Base-by-base conservation (phyloP, 1,140 invertebrate genomes). In the Thaumetopoea pityocampa region DNA sequence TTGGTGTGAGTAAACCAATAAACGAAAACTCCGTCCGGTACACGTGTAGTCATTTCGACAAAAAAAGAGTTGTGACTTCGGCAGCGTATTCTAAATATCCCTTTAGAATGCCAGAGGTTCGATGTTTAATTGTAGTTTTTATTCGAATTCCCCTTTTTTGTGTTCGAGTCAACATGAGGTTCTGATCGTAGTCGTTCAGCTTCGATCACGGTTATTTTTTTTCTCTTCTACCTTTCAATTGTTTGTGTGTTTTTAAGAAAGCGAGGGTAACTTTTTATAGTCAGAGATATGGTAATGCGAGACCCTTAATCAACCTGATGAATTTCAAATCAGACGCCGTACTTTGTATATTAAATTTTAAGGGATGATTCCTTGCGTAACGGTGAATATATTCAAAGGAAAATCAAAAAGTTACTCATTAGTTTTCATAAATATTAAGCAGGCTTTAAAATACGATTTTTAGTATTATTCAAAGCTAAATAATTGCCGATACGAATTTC, bases 61-160 rank as follows among this genome's bases (percentile, higher is more conserved):
- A 56, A 65, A 67, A 64, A 44, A 35, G 55, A 51, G 56, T 61
- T 51, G 51, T 65, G 54, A 50, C 44, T 52, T 52, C 54, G 33
- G 51, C 41, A 52, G 47, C 60, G 69, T 70, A 83, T 80, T 79
- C 70, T 72, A 79, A 80, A 77, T 76, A 81, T 81, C 78, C 74
- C 72, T 76, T 69, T 66, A 58, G 66, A 22, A 67, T 49, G 60
- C 63, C 66, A 33, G 56, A 60, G 47, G 22, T 61, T 33, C 38
- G 45, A 63, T 69, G 35, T 74, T 80, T 84, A 84, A 84, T 84
- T 84, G 77, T 81, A 67, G 77, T 81, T 84, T 84, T 84, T 81
- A 64, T 77, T 59, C 65, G 71, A 54, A 78, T 80, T 79, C 73
- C 30, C 67, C 60, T 80, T 84, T 84, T 84, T 81, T 81, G 76